Base-by-base conservation (phyloP, 1,140 invertebrate species). In the Eulimnadia texana region DNA sequence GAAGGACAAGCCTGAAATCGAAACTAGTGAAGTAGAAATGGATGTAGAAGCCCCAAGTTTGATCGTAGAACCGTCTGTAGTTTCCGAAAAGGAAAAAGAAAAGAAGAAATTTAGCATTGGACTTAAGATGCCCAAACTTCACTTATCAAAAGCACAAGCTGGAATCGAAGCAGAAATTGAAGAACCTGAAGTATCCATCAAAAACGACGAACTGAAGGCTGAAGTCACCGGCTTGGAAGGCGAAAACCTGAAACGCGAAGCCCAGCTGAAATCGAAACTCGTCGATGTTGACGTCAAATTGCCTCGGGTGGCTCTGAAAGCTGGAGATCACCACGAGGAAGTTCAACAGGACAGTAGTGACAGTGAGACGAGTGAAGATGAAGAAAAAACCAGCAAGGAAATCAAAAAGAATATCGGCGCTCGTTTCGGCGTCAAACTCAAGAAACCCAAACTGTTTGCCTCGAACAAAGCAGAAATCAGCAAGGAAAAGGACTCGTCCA, bases 371-470 rank as follows among this genome's bases (percentile, higher is more conserved):
- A 50, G 28, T 3, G n/a, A n/a, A n/a, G n/a, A n/a, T n/a, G 58
- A 60, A 9, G 58, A 60, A 23, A 19, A 25, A 27, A 28, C 33
- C 20, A 49, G 11, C 20, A 60, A 60, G 13, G 58, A 60, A 22
- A 27, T 51, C 23, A 60, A 60, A 19, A 60, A 60, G 47, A 60
- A 60, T 3, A 50, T 60, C 22, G 49, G 58, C 2, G 22, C 50
- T 51, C 58, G 58, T 0, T 60, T 60, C 22, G 58, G 58, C n/a
- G 27, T 60, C 22, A 60, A 60, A n/a, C 49, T 60, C 2, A 60
- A 60, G 20, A 60, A 60, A 25, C 42, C 58, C 22, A 60, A 60
- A 11, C 28, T 54, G 52, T 54, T 54, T 20, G 24, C 52, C 52
- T 25, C 23, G 3, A 54, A 23, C 22, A 54, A 54, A 22, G 19